Conservation (phyloP, 2,888 invertebrate species). For the Andricus quercusramuli region DNA sequence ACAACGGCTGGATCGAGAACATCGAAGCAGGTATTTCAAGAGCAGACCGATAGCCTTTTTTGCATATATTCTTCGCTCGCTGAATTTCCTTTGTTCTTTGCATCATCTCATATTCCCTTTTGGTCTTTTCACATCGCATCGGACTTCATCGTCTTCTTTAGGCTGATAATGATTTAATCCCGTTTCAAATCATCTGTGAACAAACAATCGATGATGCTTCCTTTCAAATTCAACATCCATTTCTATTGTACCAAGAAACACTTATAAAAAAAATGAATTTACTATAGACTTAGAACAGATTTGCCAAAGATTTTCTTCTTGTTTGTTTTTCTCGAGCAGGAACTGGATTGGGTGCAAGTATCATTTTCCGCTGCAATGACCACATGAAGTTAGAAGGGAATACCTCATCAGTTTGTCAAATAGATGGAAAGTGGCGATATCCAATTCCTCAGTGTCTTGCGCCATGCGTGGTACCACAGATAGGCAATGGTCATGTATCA, state of each 20-base stretch:
- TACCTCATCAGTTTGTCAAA: constrained; percentile 94
- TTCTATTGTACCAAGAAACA: background rate
- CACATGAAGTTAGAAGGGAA: constrained; percentile 94
- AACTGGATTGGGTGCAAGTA: constrained; percentile 93
- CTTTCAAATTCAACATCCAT: background rate
- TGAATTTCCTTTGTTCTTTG: constrained; percentile 16
- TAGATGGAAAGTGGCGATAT: constrained; percentile 97
- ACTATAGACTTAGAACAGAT: background rate
- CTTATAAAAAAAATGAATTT: background rate
- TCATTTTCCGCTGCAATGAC: constrained; percentile 95
- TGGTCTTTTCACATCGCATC: background rate
- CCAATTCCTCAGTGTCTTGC: constrained; percentile 95
- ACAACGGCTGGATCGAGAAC: constrained; percentile 97
- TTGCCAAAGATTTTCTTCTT: constrained; percentile 20
- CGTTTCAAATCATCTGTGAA: background rate
- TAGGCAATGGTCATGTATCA: constrained; percentile 88
- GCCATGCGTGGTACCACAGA: constrained; percentile 95
- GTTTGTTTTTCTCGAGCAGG: constrained; percentile 78
- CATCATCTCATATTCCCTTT: constrained; percentile 23
- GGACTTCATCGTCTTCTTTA: background rate
- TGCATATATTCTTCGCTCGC: constrained; percentile 23
- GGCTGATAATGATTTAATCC: background rate
- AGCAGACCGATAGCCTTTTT: constrained; percentile 10
- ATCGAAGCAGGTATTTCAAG: constrained; percentile 83
- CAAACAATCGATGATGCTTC: background rate